Conservation (phyloP, 2,888 invertebrate genomes). For the Cynaeus angustus region DNA sequence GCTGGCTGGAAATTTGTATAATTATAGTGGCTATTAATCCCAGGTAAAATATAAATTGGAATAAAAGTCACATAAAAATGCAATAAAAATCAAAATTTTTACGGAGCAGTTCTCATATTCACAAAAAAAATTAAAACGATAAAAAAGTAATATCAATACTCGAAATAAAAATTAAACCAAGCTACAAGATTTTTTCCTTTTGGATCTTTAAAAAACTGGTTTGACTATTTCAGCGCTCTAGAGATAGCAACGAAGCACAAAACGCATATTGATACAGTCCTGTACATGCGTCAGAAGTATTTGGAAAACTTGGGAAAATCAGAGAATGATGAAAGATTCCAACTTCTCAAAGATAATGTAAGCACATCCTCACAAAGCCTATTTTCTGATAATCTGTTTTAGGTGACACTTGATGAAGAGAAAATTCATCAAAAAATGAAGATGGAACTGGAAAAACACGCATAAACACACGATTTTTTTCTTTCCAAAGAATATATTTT, state of each 20-base stretch:
- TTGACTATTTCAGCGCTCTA: slow-evolving; percentile 76
- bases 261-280: slow-evolving; percentile 82
- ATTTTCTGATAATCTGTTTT: slow-evolving; percentile 38
- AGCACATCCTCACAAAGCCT: slow-evolving; percentile 42
- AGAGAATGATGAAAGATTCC: slow-evolving; percentile 76
- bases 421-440: slow-evolving; percentile 72
- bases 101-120: too few relatives aligned
- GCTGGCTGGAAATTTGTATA: too few relatives aligned
- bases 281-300: slow-evolving; percentile 79
- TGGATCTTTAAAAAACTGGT: too few relatives aligned
- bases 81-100: too few relatives aligned
- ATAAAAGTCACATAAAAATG: too few relatives aligned
- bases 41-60: too few relatives aligned
- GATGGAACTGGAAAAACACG: slow-evolving; percentile 66
- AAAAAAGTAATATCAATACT: too few relatives aligned
- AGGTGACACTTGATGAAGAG: slow-evolving; percentile 72
- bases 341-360: slow-evolving; percentile 70
- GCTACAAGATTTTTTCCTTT: too few relatives aligned
- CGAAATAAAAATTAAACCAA: too few relatives aligned
- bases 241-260: slow-evolving; percentile 84
- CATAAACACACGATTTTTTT: slow-evolving; percentile 53
- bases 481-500: neutral
- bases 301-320: slow-evolving; percentile 75
- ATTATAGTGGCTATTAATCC: too few relatives aligned
- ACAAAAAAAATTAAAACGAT: too few relatives aligned